phyloP scores from a whole-genome alignment of 2,797 vertebrate species.

The Falco biarmicus region DNA sequence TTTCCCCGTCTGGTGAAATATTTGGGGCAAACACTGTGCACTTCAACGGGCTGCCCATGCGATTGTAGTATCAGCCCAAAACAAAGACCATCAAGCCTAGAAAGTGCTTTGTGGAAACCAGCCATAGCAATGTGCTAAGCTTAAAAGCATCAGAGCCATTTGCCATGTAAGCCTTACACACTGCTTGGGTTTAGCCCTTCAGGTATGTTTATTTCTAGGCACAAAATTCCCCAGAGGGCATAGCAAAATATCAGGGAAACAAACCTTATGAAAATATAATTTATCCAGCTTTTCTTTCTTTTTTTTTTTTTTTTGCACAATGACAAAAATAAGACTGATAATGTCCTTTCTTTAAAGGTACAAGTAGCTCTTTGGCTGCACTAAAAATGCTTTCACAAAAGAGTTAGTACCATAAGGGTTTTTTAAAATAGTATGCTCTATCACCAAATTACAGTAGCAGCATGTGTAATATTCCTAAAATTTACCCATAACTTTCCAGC shows the following conservation, averaged over 20 bases:
- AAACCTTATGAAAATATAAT: background rate
- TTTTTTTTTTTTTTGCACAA: background rate
- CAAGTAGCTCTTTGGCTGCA: background rate
- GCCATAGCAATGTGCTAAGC: background rate
- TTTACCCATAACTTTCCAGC: background rate
- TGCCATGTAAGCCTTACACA: background rate
- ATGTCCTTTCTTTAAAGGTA: background rate
- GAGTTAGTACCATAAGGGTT: background rate
- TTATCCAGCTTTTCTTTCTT: background rate
- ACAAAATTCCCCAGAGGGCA: background rate
- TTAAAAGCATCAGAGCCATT: background rate
- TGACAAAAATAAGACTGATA: background rate
- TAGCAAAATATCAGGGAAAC: background rate
- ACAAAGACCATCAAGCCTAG: background rate
- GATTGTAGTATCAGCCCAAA: background rate
- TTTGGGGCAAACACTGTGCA: background rate
- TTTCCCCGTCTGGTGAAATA: background rate
- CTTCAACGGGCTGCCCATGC: background rate
- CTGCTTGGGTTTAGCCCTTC: background rate
- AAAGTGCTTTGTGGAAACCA: background rate
- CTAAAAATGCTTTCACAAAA: background rate
- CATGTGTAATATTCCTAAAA: background rate
- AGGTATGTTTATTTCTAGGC: background rate
- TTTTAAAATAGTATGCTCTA: conserved; percentile 5
- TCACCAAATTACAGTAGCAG: background rate